Base-by-base conservation (phyloP, 2,797 vertebrate genomes). In the Cyprinella venusta region DNA sequence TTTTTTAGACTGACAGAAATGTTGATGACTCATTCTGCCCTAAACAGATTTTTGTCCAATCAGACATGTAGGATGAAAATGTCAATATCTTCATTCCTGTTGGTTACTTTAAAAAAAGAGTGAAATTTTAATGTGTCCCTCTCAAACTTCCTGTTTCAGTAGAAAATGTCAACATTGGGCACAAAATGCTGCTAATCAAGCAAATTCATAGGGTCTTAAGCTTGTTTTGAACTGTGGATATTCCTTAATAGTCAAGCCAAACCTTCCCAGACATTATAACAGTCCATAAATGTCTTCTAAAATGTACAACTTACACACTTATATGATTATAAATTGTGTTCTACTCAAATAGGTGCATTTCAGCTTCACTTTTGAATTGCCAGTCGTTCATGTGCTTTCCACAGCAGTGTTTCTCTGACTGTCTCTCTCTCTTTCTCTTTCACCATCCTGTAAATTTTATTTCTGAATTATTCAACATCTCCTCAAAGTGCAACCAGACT, bases 401-500 rank as follows among this genome's bases (percentile, higher is more conserved):
- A n/a, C 70, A 36, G 30, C 42, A 54, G n/a, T 59, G 36, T 42
- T 33, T 67, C 77, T 33, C 48, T 65, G 45, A 48, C 63, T 52
- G 59, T 80, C 45, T 45, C 36, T n/a, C 36, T 30, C 30, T 33
- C 50, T 30, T 3, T 33, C 50, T 48, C 36, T 71, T 50, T 48
- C 52, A 33, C 68, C 21, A 12, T 56, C 52, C 13, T 56, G 30
- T 56, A 38, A 38, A 79, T 79, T 42, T 42, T 24, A 64, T 72
- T 79, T 65, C 59, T 75, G 54, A 79, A 79, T 84, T 75, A 74
- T 80, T 75, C 33, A 72, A n/a, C 26, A 2, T 68, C 36, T 80
- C 48, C 74, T 54, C 45, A 45, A 82, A 82, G 63, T 68, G 74
- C 72, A 68, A 59, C 81, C 72, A 83, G 81, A 82, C 81, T 75